Evolutionary conservation across 2,888 invertebrate genomes (phyloP).

Genomic region (Cosmopolites sordidus): DNA sequence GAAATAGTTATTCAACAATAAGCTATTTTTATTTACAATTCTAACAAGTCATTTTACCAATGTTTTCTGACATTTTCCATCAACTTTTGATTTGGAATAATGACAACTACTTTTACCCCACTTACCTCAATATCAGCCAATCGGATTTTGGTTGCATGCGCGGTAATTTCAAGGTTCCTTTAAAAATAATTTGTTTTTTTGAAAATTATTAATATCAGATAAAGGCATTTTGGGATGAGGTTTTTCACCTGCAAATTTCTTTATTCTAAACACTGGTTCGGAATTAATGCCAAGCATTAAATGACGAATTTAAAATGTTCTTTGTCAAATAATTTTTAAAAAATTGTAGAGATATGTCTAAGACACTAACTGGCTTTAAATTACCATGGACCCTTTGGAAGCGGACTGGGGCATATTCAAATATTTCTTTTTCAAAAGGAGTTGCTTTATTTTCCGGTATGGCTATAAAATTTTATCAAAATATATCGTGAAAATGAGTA

Average conservation of each 20-base stretch:
- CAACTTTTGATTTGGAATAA: conserved; percentile 3
- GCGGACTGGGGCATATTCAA: conserved; percentile 1
- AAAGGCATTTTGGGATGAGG: too few relatives aligned
- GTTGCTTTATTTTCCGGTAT: conserved; percentile 8
- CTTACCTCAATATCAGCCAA: conserved; percentile 8
- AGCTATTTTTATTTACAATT: conserved; percentile 21
- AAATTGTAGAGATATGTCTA: conserved; percentile 12
- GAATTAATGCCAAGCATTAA: too few relatives aligned
- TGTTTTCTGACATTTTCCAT: conserved; percentile 12
- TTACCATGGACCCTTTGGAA: conserved; percentile 10
- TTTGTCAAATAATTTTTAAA: too few relatives aligned
- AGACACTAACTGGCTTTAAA: conserved; percentile 4
- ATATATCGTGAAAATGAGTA: background rate
- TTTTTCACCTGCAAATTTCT: too few relatives aligned
- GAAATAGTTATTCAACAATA: conserved; percentile 5
- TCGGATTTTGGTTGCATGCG: background rate
- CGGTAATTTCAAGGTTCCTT: conserved; percentile 8
- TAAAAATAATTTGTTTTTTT: too few relatives aligned
- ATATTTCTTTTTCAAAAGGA: conserved; percentile 6
- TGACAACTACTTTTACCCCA: conserved; percentile 8
- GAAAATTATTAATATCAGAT: too few relatives aligned
- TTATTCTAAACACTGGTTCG: too few relatives aligned
- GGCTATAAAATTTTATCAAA: background rate
- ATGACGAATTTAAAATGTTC: too few relatives aligned
- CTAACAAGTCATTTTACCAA: conserved; percentile 17